Conservation (phyloP, 2,888 invertebrate species). For the Spodoptera littoralis region DNA sequence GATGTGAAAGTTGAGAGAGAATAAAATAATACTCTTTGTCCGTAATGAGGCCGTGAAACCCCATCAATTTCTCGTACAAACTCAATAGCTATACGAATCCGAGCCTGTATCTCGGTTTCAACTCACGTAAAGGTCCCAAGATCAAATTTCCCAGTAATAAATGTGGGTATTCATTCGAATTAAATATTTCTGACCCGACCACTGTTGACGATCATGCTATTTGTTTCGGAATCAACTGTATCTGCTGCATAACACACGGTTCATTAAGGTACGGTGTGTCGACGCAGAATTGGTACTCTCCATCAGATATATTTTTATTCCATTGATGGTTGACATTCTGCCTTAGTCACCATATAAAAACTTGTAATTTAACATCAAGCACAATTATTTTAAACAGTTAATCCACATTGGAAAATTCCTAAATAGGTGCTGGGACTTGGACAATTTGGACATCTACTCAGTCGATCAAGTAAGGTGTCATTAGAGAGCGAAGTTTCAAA, state of each 20-base stretch:
- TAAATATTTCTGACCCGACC: conserved; percentile 62
- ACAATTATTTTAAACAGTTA: no score
- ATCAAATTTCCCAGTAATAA: conserved; percentile 72
- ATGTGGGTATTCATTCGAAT: conserved; percentile 68
- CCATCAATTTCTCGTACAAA: conserved; percentile 48
- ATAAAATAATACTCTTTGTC: conserved; percentile 33
- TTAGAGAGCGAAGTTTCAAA: no score
- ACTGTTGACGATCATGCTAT: conserved; percentile 39
- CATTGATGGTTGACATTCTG: no score
- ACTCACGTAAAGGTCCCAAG: conserved; percentile 70
- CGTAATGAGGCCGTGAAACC: conserved; percentile 30
- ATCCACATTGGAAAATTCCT: no score
- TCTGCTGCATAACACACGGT: background rate
- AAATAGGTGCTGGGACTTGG: no score
- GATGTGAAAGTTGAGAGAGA: conserved; percentile 34
- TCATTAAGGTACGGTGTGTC: no score
- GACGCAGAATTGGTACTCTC: no score
- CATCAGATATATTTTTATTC: no score
- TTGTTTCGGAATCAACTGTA: conserved; percentile 27
- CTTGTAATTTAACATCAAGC: no score
- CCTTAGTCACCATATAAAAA: no score
- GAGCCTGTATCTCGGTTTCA: conserved; percentile 58
- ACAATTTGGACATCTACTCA: no score
- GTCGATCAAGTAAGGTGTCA: no score
- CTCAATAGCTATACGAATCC: conserved; percentile 37